Percentiles rank a stretch among this genome's conserved stretches.
Evolutionary conservation across 2,888 invertebrate genomes (phyloP).

Genomic region (Brenthis ino): DNA sequence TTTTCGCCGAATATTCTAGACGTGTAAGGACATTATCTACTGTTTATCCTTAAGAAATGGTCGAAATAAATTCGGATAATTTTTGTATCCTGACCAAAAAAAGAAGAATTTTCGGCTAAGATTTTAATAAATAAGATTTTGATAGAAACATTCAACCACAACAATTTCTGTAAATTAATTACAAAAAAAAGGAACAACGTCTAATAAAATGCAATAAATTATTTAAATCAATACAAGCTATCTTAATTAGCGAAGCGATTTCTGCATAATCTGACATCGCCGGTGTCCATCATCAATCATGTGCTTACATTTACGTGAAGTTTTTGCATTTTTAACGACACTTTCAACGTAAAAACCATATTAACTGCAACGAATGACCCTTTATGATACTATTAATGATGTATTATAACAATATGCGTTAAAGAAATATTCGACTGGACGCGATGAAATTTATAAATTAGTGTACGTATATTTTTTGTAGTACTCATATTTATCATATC

Average conservation of each 20-base stretch:
- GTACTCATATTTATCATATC: not conserved
- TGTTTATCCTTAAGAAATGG: too few species aligned
- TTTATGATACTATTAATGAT: constrained; percentile 12
- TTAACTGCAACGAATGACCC: constrained; percentile 16
- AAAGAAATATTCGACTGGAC: constrained; percentile 4
- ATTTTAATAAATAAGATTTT: too few species aligned
- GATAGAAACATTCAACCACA: too few species aligned
- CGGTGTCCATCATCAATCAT: constrained; percentile 24
- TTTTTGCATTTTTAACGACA: constrained; percentile 21
- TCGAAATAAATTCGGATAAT: too few species aligned
- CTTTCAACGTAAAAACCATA: constrained; percentile 15
- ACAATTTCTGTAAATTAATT: not conserved
- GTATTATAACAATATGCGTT: constrained; percentile 12
- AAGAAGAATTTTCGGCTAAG: too few species aligned
- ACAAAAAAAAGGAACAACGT: not conserved
- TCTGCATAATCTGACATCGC: constrained; percentile 19
- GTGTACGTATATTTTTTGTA: constrained; percentile 1
- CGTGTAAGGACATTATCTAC: too few species aligned
- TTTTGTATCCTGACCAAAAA: too few species aligned
- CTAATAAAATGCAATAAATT: constrained; percentile 22
- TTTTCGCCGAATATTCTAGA: too few species aligned
- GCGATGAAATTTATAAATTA: constrained; percentile 3
- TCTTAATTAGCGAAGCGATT: constrained; percentile 20
- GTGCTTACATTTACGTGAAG: constrained; percentile 6
- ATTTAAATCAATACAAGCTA: constrained; percentile 15